Evolutionary conservation across 2,888 invertebrate genomes (phyloP).

Genomic region (Acronicta aceris): DNA sequence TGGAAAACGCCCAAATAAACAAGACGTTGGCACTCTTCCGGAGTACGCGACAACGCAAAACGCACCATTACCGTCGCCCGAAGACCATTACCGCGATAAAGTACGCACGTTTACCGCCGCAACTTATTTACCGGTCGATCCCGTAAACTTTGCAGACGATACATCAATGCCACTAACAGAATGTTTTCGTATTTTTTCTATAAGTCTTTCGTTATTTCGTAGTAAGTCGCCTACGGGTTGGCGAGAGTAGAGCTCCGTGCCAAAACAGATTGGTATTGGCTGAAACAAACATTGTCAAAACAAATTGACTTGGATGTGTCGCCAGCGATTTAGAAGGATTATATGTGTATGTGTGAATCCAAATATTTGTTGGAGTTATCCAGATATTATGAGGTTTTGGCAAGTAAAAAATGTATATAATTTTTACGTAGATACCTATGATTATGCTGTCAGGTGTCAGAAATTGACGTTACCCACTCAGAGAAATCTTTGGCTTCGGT

Average conservation of each 20-base stretch:
- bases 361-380: background rate
- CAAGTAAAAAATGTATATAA: too few species aligned
- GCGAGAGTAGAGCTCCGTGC: slow-evolving; percentile 27
- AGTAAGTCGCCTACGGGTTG: slow-evolving; percentile 15
- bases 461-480: too few species aligned
- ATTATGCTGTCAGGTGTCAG: too few species aligned
- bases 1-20: slow-evolving; percentile 36
- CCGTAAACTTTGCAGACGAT: slow-evolving; percentile 37
- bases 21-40: slow-evolving; percentile 36
- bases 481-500: too few species aligned
- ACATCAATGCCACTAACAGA: slow-evolving; percentile 49
- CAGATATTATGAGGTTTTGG: too few species aligned
- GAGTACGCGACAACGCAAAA: slow-evolving; percentile 17
- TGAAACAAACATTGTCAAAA: slow-evolving; percentile 41
- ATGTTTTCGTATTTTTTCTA: slow-evolving; percentile 39
- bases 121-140: slow-evolving; percentile 44
- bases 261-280: slow-evolving; percentile 42
- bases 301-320: slow-evolving; percentile 30
- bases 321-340: slow-evolving; percentile 13
- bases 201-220: slow-evolving; percentile 29
- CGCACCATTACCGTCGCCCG: slow-evolving; percentile 24
- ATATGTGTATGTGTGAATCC: background rate
- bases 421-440: too few species aligned
- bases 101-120: slow-evolving; percentile 34
- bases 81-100: slow-evolving; percentile 26